Conservation (phyloP, 2,113 vertebrate genomes). For the Aramus guarauna region DNA sequence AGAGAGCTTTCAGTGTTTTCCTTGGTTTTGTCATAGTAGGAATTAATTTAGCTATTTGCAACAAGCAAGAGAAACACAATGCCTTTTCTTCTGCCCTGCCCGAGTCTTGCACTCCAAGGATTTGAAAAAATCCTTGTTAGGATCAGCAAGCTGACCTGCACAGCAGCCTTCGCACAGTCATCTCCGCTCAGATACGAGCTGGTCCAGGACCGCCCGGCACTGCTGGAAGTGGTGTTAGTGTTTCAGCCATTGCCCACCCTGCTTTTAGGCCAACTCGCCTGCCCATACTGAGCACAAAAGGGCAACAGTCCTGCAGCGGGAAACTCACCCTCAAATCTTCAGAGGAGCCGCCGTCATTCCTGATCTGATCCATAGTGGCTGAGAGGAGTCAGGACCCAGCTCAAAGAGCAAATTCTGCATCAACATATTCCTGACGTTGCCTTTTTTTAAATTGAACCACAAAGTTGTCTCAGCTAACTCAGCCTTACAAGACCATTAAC, state of each 20-base stretch:
- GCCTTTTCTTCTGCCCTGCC: not conserved
- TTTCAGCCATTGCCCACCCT: not conserved
- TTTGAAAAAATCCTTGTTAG: not conserved
- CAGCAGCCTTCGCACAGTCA: not conserved
- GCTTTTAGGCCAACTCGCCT: not conserved
- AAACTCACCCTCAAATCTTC: not conserved
- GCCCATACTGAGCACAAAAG: fast-evolving
- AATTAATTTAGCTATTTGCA: not conserved
- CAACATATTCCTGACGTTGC: not conserved
- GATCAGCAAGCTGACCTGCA: not conserved
- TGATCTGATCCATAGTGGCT: not conserved
- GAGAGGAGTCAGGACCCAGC: not conserved
- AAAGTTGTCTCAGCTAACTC: not conserved
- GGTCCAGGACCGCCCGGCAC: not conserved
- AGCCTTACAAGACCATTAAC: not conserved
- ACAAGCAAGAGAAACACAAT: not conserved
- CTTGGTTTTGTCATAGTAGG: fast-evolving
- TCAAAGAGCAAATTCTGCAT: not conserved
- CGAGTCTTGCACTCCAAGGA: not conserved
- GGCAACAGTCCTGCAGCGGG: not conserved
- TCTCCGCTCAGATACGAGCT: too few relatives aligned
- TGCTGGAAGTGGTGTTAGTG: fast-evolving
- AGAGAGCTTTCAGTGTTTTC: not conserved
- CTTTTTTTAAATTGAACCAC: not conserved
- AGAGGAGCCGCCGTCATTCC: not conserved